Evolutionary conservation across 2,888 invertebrate genomes (phyloP).

Genomic region (Pammene fasciana): DNA sequence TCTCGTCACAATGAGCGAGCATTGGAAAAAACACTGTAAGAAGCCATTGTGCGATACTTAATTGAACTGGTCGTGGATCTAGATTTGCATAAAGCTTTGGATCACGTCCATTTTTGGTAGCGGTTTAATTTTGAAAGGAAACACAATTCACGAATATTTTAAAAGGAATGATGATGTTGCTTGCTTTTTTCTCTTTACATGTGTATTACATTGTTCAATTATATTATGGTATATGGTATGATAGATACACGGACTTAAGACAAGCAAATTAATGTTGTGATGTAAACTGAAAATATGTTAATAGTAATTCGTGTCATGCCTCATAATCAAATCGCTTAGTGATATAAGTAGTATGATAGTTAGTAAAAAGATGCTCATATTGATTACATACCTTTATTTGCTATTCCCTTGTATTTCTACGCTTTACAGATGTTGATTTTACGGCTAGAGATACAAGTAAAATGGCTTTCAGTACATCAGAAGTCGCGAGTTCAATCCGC

Average conservation of each 20-base stretch:
- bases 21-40: slow-evolving; percentile 51
- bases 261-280: too few relatives aligned
- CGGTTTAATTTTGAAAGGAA: slow-evolving; percentile 3
- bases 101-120: slow-evolving; percentile 14
- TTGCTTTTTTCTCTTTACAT: not conserved
- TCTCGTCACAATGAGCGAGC: slow-evolving; percentile 50
- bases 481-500: not conserved
- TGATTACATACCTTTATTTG: not conserved
- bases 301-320: too few relatives aligned
- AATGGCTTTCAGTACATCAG: not conserved
- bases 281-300: too few relatives aligned
- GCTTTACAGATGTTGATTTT: not conserved
- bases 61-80: slow-evolving; percentile 24
- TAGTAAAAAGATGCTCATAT: not conserved
- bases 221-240: too few relatives aligned
- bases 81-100: slow-evolving; percentile 35
- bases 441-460: not conserved
- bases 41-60: slow-evolving; percentile 46
- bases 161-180: slow-evolving; percentile 23
- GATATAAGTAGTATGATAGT: too few relatives aligned
- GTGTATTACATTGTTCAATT: not conserved
- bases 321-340: too few relatives aligned
- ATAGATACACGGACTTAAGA: too few relatives aligned
- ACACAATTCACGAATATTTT: slow-evolving; percentile 8
- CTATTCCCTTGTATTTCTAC: not conserved